Evolutionary conservation across 2,797 vertebrate species (phyloP).

Genomic region (Neostethus bicornis): DNA sequence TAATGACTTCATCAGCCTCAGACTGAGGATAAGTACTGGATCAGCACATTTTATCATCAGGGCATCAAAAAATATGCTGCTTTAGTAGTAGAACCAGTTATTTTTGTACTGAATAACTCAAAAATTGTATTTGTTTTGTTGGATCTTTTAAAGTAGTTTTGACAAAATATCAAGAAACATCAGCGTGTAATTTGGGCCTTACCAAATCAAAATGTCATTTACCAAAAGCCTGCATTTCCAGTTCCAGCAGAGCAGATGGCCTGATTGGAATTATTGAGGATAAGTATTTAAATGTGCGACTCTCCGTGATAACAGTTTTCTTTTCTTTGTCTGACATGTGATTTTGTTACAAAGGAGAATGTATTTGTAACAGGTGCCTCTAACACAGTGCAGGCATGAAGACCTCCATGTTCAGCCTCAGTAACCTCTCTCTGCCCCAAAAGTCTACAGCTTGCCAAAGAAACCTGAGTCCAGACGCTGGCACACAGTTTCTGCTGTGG

Average conservation of each 20-base stretch:
- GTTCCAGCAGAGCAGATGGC: constrained; percentile 39
- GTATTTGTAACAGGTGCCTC: constrained; percentile 82
- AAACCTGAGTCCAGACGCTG: constrained; percentile 77
- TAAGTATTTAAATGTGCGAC: constrained; percentile 72
- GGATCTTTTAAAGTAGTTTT: too few species aligned
- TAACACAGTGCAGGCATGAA: constrained; percentile 74
- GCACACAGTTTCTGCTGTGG: constrained; percentile 62
- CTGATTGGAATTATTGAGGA: too few species aligned
- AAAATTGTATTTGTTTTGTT: too few species aligned
- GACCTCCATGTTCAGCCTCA: constrained; percentile 72
- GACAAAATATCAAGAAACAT: too few species aligned
- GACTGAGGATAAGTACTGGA: not conserved
- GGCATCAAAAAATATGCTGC: too few species aligned
- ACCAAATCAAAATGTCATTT: constrained; percentile 57
- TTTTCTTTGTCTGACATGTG: constrained; percentile 77
- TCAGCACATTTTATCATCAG: not conserved
- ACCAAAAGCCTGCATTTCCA: constrained; percentile 33
- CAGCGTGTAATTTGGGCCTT: constrained; percentile 39
- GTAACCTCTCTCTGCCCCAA: constrained; percentile 76
- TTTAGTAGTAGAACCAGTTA: too few species aligned
- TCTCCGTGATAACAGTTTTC: constrained; percentile 80
- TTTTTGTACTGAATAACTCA: too few species aligned
- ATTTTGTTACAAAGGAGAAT: constrained; percentile 81
- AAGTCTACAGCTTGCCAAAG: constrained; percentile 70
- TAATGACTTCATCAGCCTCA: not conserved